Conservation (phyloP, 2,888 invertebrate species). For the Athetis lepigone region DNA sequence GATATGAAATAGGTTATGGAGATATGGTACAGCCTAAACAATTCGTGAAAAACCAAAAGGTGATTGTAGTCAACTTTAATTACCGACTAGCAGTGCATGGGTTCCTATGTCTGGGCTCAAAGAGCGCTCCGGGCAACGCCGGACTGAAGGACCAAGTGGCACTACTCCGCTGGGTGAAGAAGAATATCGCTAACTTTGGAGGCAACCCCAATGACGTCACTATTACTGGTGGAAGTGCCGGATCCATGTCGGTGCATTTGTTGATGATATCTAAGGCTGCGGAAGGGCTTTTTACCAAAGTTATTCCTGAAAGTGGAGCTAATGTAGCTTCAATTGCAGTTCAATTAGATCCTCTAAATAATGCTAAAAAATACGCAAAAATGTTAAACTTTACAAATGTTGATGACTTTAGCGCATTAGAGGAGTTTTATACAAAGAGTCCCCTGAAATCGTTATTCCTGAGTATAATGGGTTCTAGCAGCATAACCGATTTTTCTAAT, state of each 20-base stretch:
- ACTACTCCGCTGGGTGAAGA: conserved; percentile 74
- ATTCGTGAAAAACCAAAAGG: conserved; percentile 65
- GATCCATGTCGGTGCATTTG: conserved; percentile 73
- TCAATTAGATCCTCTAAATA: conserved; percentile 74
- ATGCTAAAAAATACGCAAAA: conserved; percentile 72
- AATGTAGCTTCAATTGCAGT: conserved; percentile 65
- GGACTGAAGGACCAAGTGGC: conserved; percentile 82
- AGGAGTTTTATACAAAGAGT: conserved; percentile 74
- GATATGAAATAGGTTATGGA: conserved; percentile 76
- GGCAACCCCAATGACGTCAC: conserved; percentile 80
- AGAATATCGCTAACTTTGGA: conserved; percentile 76
- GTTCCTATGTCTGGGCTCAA: conserved; percentile 78
- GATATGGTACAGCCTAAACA: conserved; percentile 62
- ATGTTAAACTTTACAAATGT: conserved; percentile 66
- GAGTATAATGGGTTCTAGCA: too few species aligned
- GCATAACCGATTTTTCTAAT: too few species aligned
- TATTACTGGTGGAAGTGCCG: conserved; percentile 76
- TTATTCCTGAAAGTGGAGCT: conserved; percentile 75
- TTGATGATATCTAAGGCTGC: conserved; percentile 73
- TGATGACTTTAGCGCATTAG: conserved; percentile 70
- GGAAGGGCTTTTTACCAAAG: conserved; percentile 75
- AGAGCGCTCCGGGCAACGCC: conserved; percentile 78
- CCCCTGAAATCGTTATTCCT: too few species aligned
- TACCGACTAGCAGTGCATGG: conserved; percentile 76
- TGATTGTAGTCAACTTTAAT: conserved; percentile 75